Evolutionary conservation across 2,888 invertebrate species (phyloP).

Genomic region (Chaetoderma sp.): DNA sequence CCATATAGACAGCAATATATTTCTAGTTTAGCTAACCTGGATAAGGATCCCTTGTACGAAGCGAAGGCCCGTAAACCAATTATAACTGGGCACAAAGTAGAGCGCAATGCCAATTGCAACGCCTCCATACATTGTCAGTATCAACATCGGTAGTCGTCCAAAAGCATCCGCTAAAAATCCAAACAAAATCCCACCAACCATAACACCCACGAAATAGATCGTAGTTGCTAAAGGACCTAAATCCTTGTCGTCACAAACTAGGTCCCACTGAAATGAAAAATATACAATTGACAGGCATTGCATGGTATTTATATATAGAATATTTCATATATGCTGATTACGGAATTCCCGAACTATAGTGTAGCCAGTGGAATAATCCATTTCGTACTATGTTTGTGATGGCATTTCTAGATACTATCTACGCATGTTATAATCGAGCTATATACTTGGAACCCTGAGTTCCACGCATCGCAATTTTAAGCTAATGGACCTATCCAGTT

Average conservation of each 20-base stretch:
- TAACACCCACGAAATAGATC: constrained; percentile 62
- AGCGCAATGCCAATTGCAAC: constrained; percentile 47
- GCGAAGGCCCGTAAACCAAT: constrained; percentile 48
- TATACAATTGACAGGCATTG: no score
- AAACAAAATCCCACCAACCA: constrained; percentile 61
- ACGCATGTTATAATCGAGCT: no score
- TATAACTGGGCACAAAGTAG: constrained; percentile 47
- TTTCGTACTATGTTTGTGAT: no score
- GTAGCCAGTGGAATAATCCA: no score
- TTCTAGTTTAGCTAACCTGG: no score
- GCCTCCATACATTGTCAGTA: constrained; percentile 47
- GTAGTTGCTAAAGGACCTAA: constrained; percentile 53
- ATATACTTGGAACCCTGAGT: no score
- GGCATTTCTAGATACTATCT: no score
- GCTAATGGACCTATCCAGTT: no score
- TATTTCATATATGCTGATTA: not conserved
- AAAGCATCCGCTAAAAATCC: constrained; percentile 58
- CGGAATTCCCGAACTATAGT: not conserved
- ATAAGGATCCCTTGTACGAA: constrained; percentile 55
- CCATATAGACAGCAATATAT: no score
- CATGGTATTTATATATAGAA: not conserved
- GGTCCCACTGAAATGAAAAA: constrained; percentile 51
- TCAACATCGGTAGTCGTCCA: constrained; percentile 55
- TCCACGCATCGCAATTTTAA: no score
- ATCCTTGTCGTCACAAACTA: constrained; percentile 51